Base-by-base conservation (phyloP, 2,888 invertebrate genomes). In the Hydraecia micacea region DNA sequence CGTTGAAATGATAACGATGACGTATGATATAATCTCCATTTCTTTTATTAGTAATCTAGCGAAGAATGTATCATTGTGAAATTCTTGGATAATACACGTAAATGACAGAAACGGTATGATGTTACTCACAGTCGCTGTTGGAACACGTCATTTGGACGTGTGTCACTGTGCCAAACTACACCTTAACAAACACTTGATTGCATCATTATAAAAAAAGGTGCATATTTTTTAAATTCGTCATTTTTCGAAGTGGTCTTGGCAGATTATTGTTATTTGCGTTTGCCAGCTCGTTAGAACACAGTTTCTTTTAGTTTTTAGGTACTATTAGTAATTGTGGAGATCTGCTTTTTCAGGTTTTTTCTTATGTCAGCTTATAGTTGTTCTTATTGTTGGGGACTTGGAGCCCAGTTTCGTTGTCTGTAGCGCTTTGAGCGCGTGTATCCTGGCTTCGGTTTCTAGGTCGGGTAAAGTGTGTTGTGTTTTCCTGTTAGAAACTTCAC, bases 151-250 rank as follows among this genome's bases (percentile, higher is more conserved):
- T 63, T 46, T 18, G 11, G 21, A 49, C 65, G 62, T 71, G 62
- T 70, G 73, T 86, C 70, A 39, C 8, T 13, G 36, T 83, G 70
- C 76, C 86, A 81, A 66, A 52, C 18, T 9, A 65, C 60, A 83
- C 73, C 82, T 76, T 52, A 1, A 60, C 70, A 70, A 73, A 85
- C 25, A 66, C 18, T 18, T 21, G 5, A 68, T 84, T 84, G 73
- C 86, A 82, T 82, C 73, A 86, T 73, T 71, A 62, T 21, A 69
- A 63, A 71, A 70, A 74, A 81, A 60, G 25, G 13, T 42, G 63
- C 73, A 86, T 82, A 60, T 72, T 82, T 82, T 65, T n/a, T 6
- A 1, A 67, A 73, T 84, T 84, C 32, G 83, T 86, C 83, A 83
- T 71, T 75, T 68, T 68, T 69, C 49, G 36, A 72, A 73, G 25